These are phyloP conservation scores for Bombus pyrosoma DNA, from an alignment of 1,140 invertebrate species.

Conservation along the genomic window DNA sequence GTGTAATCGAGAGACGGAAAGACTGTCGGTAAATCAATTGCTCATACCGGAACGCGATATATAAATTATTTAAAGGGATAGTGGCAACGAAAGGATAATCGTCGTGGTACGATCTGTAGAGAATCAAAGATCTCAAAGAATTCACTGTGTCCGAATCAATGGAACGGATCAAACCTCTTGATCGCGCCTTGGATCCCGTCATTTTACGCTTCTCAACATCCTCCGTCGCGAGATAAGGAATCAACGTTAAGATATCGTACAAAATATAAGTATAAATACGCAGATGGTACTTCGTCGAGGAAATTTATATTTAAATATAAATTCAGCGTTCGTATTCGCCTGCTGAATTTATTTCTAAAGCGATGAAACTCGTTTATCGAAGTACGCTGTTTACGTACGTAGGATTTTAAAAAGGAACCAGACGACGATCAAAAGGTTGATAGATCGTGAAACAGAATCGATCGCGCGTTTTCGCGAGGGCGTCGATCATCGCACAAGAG, in stretches of 20 bases:
- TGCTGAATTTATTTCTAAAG: background rate
- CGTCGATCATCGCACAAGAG: conserved; percentile 16
- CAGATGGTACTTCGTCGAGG: background rate
- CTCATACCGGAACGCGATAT: conserved; percentile 41
- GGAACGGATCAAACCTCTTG: background rate
- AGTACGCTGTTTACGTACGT: background rate
- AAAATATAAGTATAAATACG: conserved; percentile 2
- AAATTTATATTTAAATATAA: background rate
- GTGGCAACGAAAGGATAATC: conserved; percentile 14
- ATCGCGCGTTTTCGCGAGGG: background rate
- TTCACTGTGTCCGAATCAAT: background rate
- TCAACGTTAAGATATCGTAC: conserved; percentile 16
- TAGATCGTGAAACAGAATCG: background rate
- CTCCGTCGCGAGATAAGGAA: background rate
- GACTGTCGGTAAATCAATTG: conserved; percentile 51
- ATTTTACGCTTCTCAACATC: background rate
- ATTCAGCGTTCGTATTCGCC: background rate
- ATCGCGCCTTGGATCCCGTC: background rate
- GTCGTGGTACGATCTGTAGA: conserved; percentile 23
- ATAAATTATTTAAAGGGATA: conserved; percentile 44
- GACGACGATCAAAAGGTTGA: background rate
- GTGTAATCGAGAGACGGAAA: conserved; percentile 43
- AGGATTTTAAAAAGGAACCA: background rate
- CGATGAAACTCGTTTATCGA: background rate
- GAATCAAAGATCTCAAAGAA: conserved; percentile 2